Conservation (phyloP, 2,888 invertebrate genomes). For the Lasioglossum figueresi region DNA sequence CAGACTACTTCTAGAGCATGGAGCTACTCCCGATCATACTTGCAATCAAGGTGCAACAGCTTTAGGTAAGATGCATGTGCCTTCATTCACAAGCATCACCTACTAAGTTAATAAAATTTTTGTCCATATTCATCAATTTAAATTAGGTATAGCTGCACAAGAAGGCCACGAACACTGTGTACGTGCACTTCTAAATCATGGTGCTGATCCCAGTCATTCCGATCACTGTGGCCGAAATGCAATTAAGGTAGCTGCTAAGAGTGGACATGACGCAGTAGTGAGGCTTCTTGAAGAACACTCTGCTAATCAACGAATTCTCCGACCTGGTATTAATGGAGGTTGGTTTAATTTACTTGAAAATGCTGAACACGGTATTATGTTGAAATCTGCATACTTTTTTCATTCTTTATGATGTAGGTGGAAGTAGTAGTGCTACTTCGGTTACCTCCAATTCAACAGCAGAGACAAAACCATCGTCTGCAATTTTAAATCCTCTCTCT, state of each 20-base stretch:
- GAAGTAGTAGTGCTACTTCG: constrained; percentile 84
- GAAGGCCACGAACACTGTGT: constrained; percentile 98
- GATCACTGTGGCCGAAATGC: constrained; percentile 95
- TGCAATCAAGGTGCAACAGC: constrained; percentile 98
- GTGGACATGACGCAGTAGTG: constrained; percentile 94
- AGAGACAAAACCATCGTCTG: constrained; percentile 87
- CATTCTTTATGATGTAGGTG: constrained; percentile 72
- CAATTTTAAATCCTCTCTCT: constrained; percentile 85
- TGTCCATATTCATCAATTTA: constrained; percentile 11
- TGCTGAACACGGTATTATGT: neutral
- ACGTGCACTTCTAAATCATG: constrained; percentile 91
- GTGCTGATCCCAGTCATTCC: constrained; percentile 93
- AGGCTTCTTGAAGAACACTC: constrained; percentile 89
- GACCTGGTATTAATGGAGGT: constrained; percentile 82
- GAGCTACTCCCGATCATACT: constrained; percentile 94
- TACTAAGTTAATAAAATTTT: neutral
- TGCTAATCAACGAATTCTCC: constrained; percentile 80
- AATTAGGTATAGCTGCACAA: constrained; percentile 95
- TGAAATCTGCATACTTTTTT: neutral
- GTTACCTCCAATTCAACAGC: constrained; percentile 86
- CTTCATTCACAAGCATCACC: neutral
- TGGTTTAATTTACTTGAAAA: constrained; percentile 23
- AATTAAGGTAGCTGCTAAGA: constrained; percentile 94
- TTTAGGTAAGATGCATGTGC: constrained; percentile 86
- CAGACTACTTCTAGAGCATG: constrained; percentile 90